Percentiles rank a stretch among this genome's conserved stretches.
phyloP scores from a whole-genome alignment of 2,888 invertebrate species.

The Mystacides longicornis region DNA sequence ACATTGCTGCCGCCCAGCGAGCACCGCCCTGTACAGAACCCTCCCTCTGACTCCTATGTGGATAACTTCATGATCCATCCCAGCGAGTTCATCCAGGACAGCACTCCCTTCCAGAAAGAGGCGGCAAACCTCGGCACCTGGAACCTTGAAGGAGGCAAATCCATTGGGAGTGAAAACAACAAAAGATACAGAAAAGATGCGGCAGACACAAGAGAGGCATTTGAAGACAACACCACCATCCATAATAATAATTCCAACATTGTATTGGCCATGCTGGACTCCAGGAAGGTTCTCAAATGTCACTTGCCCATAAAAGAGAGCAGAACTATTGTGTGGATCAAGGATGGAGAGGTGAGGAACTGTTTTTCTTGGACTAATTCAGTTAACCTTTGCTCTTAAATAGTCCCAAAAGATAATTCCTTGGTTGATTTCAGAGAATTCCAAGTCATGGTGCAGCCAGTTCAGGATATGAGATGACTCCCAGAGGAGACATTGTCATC shows the following conservation, averaged over 20 bases:
- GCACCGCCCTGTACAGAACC: background rate
- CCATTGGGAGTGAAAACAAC: background rate
- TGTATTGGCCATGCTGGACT: constrained; percentile 11
- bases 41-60: constrained; percentile 14
- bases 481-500: background rate
- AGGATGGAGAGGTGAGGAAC: constrained; percentile 18
- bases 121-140: background rate
- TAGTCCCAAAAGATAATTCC: background rate
- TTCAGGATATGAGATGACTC: background rate
- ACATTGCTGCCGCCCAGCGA: background rate
- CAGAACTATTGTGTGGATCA: constrained; percentile 11
- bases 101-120: background rate
- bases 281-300: constrained; percentile 15
- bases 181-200: background rate
- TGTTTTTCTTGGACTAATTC: too few species aligned
- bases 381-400: too few species aligned
- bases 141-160: background rate
- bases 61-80: constrained; percentile 22
- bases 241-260: constrained; percentile 10
- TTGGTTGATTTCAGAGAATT: background rate
- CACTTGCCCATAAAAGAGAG: constrained; percentile 10
- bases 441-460: background rate
- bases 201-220: background rate
- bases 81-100: constrained; percentile 16
- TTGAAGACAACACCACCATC: constrained; percentile 7